Evolutionary conservation across 2,888 invertebrate genomes (phyloP).

Genomic region (Athetis lepigone): DNA sequence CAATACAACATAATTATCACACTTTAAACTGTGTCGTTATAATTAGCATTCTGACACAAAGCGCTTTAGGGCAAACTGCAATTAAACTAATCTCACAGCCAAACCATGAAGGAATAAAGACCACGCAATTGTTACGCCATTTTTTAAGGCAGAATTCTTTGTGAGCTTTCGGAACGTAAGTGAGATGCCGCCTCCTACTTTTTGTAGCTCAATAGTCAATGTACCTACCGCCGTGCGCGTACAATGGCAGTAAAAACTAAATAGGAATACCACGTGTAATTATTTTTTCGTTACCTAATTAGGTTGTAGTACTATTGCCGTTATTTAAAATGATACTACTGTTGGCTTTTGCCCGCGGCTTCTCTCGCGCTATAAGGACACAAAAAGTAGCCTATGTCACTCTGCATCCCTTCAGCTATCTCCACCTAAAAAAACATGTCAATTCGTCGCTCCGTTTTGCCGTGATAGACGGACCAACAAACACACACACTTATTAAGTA

Average conservation of each 20-base stretch:
- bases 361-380: too few species aligned
- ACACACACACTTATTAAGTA: too few species aligned
- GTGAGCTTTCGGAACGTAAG: neutral
- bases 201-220: slow-evolving; percentile 19
- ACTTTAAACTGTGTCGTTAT: slow-evolving; percentile 16
- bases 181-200: slow-evolving; percentile 10
- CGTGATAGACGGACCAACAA: too few species aligned
- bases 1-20: slow-evolving; percentile 39
- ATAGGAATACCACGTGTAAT: neutral
- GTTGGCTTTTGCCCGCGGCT: too few species aligned
- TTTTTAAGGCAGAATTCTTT: slow-evolving; percentile 1
- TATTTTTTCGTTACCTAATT: slow-evolving; percentile 19
- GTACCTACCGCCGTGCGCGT: slow-evolving; percentile 2
- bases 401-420: too few species aligned
- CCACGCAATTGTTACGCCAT: neutral
- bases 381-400: too few species aligned
- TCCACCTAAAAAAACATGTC: too few species aligned
- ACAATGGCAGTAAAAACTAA: slow-evolving; percentile 34
- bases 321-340: too few species aligned
- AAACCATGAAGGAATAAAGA: slow-evolving; percentile 7
- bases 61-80: slow-evolving; percentile 24
- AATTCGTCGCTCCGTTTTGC: too few species aligned
- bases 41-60: slow-evolving; percentile 37
- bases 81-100: slow-evolving; percentile 20
- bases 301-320: slow-evolving; percentile 2